Percentiles rank a stretch among this genome's conserved stretches.
Conservation (phyloP, 2,113 vertebrate species). For the Elaphurus davidianus region DNA sequence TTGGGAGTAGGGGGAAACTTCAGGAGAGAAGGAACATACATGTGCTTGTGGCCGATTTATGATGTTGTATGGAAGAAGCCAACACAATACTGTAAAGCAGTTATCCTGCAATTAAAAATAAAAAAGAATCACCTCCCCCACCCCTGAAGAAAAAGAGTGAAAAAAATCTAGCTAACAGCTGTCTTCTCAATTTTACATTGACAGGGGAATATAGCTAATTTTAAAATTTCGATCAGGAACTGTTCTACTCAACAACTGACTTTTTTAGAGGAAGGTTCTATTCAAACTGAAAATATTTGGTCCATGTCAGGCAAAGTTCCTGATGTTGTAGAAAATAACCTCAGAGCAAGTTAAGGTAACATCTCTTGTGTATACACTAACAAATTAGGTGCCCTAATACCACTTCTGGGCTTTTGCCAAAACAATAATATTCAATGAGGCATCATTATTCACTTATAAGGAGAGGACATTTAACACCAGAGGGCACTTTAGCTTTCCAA, state of each 20-base stretch:
- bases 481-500: neutral
- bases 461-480: neutral
- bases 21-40: neutral
- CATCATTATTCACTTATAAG: constrained; percentile 49
- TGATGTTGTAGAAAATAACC: neutral
- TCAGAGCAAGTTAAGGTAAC: neutral
- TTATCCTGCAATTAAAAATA: neutral
- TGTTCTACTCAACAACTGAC: neutral
- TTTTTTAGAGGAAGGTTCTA: neutral
- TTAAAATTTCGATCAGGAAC: neutral
- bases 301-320: neutral
- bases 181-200: neutral
- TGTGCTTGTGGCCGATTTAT: neutral
- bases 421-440: constrained; percentile 50
- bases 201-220: neutral
- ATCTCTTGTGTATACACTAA: neutral
- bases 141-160: neutral
- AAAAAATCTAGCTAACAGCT: neutral
- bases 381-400: neutral
- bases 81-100: neutral
- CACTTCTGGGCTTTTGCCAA: constrained; percentile 15
- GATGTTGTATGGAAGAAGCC: neutral
- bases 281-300: neutral
- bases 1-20: neutral
- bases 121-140: neutral